phyloP scores from a whole-genome alignment of 2,797 vertebrate genomes.

The Neomorphus geoffroyi region DNA sequence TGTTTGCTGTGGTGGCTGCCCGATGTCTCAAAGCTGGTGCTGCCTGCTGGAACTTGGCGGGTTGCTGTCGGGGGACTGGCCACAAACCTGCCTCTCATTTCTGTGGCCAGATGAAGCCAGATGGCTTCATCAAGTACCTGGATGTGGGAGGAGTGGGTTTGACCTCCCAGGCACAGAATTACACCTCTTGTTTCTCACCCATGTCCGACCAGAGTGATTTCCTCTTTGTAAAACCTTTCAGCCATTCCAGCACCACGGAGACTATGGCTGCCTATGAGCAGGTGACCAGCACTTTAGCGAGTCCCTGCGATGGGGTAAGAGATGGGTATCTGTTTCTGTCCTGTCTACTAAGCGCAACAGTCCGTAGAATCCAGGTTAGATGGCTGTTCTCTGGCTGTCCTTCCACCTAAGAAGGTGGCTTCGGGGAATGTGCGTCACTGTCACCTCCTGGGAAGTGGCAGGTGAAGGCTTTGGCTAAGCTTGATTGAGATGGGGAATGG shows the following conservation, averaged over 20 bases:
- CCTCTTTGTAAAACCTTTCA: conserved; percentile 88
- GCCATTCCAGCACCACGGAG: conserved; percentile 75
- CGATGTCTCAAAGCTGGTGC: conserved; percentile 68
- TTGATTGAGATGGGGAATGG: not conserved
- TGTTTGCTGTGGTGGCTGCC: conserved; percentile 66
- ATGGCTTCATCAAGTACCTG: conserved; percentile 82
- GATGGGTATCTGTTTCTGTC: not conserved
- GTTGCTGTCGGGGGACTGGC: conserved; percentile 70
- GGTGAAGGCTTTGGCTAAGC: not conserved
- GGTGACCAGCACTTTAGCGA: conserved; percentile 64
- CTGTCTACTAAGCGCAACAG: not conserved
- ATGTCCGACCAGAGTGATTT: conserved; percentile 80
- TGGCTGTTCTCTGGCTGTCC: not conserved
- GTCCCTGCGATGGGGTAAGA: conserved; percentile 71
- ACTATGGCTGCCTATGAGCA: conserved; percentile 66
- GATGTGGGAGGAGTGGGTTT: conserved; percentile 76
- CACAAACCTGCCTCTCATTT: conserved; percentile 76
- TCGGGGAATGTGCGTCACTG: not conserved
- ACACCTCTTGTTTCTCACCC: conserved; percentile 70
- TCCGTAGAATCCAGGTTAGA: not conserved
- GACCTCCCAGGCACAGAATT: conserved; percentile 71
- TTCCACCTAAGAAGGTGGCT: not conserved
- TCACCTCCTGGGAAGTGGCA: not conserved
- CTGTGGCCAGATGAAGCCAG: conserved; percentile 76
- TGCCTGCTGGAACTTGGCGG: conserved; percentile 1